phyloP scores from a whole-genome alignment of 2,113 vertebrate species.

The Romanogobio albipinnatus region DNA sequence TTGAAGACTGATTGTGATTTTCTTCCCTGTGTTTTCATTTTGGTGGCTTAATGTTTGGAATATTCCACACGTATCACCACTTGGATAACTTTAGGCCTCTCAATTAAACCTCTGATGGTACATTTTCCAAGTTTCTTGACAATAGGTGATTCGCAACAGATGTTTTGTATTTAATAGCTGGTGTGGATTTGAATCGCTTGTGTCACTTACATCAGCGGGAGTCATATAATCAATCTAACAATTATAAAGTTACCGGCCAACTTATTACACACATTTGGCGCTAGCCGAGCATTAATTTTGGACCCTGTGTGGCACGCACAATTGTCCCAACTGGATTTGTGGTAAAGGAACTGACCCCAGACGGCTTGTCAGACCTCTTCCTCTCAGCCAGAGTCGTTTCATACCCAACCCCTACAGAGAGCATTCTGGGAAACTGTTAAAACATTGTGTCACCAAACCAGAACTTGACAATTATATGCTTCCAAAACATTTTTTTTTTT shows the following conservation, averaged over 20 bases:
- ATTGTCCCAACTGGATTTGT: constrained; percentile 4
- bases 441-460: background rate
- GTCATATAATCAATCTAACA: constrained; percentile 3
- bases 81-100: background rate
- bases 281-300: background rate
- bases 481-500: background rate
- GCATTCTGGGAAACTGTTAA: constrained; percentile 7
- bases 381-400: background rate
- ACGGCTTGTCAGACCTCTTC: constrained; percentile 12
- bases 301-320: background rate
- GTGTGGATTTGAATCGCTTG: background rate
- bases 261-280: background rate
- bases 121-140: constrained; percentile 4
- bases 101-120: constrained; percentile 17
- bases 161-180: constrained; percentile 11
- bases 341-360: constrained; percentile 4
- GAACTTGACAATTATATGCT: background rate
- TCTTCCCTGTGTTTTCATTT: background rate
- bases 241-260: constrained; percentile 12
- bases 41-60: background rate
- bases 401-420: background rate
- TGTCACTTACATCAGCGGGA: constrained; percentile 12
- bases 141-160: background rate
- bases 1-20: background rate
- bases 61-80: background rate